These are phyloP conservation scores for Aythya baeri DNA, from an alignment of 2,113 vertebrate species.

Conservation along the genomic window DNA sequence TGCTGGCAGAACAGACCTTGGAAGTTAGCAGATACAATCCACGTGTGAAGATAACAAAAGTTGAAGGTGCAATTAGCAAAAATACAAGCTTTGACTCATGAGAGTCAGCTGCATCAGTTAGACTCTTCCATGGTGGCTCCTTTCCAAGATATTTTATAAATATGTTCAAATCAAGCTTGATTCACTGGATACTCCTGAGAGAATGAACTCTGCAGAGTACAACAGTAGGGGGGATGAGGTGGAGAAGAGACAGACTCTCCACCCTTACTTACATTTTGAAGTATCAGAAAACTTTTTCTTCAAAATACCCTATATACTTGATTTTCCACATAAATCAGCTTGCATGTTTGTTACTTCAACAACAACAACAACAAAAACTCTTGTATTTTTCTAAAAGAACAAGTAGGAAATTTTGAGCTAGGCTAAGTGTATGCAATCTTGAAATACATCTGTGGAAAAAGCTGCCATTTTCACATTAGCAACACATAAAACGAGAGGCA, in stretches of 20 bases:
- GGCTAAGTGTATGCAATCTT: not conserved
- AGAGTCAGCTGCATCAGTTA: not conserved
- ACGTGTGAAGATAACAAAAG: not conserved
- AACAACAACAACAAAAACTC: too few species aligned
- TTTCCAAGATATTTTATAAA: not conserved
- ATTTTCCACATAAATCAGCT: not conserved
- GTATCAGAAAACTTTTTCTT: not conserved
- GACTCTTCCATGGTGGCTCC: not conserved
- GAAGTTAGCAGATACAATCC: not conserved
- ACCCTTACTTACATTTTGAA: fast-evolving
- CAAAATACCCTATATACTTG: not conserved
- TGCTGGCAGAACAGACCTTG: not conserved
- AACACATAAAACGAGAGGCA: not conserved
- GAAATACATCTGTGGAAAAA: not conserved
- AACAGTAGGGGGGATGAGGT: not conserved
- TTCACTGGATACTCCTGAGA: not conserved
- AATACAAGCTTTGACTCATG: not conserved
- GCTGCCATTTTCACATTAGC: not conserved
- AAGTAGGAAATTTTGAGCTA: not conserved
- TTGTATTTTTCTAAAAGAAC: not conserved
- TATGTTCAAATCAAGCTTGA: not conserved
- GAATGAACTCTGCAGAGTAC: not conserved
- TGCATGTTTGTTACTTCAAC: not conserved
- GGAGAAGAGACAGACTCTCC: not conserved
- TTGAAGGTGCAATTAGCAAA: not conserved